These are phyloP conservation scores for Lophochroa leadbeateri DNA, from an alignment of 2,113 vertebrate species.

Conservation along the genomic window DNA sequence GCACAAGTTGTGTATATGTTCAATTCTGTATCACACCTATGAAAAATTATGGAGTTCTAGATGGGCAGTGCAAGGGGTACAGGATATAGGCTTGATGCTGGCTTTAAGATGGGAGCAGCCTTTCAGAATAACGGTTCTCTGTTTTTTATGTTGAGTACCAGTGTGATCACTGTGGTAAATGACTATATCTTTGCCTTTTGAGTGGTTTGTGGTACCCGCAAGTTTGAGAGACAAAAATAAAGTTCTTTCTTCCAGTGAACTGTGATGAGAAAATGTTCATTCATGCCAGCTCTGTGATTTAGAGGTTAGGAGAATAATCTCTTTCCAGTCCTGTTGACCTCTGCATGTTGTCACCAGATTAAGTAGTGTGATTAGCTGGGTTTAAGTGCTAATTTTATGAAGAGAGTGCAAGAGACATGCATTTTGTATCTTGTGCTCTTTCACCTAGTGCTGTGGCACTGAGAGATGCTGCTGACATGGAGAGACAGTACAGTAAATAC, in stretches of 20 bases:
- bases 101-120: not conserved
- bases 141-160: not conserved
- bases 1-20: not conserved
- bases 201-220: not conserved
- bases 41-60: not conserved
- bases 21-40: not conserved
- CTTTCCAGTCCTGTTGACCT: not conserved
- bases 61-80: fast-evolving
- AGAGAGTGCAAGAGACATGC: not conserved
- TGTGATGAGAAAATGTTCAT: not conserved
- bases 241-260: not conserved
- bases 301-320: not conserved
- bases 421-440: not conserved
- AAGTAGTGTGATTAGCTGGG: conserved; percentile 11
- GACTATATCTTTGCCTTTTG: not conserved
- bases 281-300: not conserved
- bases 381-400: conserved; percentile 15
- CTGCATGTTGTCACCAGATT: not conserved
- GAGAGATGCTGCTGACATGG: not conserved
- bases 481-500: not conserved
- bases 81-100: not conserved
- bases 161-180: not conserved
- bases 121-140: not conserved
- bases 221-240: not conserved
- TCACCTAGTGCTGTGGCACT: not conserved